Base-by-base conservation (phyloP, 1,140 invertebrate species). In the Leptonema lineaticorne region DNA sequence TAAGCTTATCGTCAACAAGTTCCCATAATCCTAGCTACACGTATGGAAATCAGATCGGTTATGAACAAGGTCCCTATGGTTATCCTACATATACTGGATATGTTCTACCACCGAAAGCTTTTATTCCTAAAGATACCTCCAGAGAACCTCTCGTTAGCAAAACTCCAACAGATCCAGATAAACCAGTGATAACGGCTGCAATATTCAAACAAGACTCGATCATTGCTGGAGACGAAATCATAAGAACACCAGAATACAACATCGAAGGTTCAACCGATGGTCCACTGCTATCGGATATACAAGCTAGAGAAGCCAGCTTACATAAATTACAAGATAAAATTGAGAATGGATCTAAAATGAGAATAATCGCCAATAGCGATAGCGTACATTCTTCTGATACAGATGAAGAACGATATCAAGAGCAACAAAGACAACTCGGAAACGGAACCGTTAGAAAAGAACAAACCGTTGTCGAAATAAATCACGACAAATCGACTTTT, bases 21-120 rank as follows among this genome's bases (percentile, higher is more conserved):
- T 88, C 88, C 16, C 85, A 85, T 41, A 89, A 90, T 76, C 86
- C 86, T 9, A 88, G 87, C 69, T 92, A 92, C 74, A 85, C 87
- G 41, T 92, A 92, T 74, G 87, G 89, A 46, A 91, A 89, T 75
- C 90, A 92, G 77, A 78, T 89, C 68, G 86, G 89, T n/a, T 92
- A 91, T 75, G 87, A 90, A 63, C 84, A 87, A 67, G 88, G 88
- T 24, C 85, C 86, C 57, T 88, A 88, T 60, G 88, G 88, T 26
- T 90, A 90, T 76, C 84, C 85, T 26, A 75, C 85, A 14, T 88
- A 86, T 73, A 78, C 81, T 16, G 84, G 83, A 29, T 87, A 85
- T 75, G 72, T 79, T 24, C 74, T 75, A 33, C 78, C 79, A 65
- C 73, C 75, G 45, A 50, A 73, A 27, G 75, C 77, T 29, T 79